phyloP scores from a whole-genome alignment of 2,888 invertebrate species.

The Acleris laterana region DNA sequence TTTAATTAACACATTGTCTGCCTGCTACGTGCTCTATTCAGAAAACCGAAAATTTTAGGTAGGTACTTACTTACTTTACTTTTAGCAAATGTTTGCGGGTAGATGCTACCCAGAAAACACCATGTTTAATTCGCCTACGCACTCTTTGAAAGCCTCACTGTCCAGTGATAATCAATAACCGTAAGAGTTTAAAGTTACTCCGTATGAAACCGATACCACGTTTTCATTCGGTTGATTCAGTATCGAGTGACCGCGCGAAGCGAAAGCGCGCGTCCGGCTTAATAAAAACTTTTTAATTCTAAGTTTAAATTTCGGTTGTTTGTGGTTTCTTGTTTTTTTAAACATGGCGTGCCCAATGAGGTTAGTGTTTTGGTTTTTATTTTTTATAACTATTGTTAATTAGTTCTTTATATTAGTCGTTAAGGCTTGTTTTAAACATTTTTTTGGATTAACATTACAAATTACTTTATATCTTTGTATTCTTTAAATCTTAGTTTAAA shows the following conservation, averaged over 20 bases:
- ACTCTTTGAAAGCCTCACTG: conserved; percentile 11
- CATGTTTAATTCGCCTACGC: too few relatives aligned
- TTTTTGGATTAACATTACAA: too few relatives aligned
- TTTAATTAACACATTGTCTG: too few relatives aligned
- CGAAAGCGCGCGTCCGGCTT: conserved; percentile 50
- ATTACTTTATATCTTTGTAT: too few relatives aligned
- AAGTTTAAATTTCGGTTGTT: conserved; percentile 39
- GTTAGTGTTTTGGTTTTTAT: conserved; percentile 49
- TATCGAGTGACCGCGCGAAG: conserved; percentile 53
- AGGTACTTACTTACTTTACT: too few relatives aligned
- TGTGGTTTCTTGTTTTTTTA: conserved; percentile 34
- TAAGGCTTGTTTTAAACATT: too few relatives aligned
- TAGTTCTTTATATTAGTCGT: too few relatives aligned
- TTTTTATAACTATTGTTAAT: conserved; percentile 7
- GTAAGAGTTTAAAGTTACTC: conserved; percentile 46
- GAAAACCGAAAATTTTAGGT: too few relatives aligned
- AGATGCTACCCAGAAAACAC: too few relatives aligned
- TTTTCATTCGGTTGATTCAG: conserved; percentile 43
- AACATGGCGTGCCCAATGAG: conserved; percentile 79
- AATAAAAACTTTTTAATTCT: conserved; percentile 43
- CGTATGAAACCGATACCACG: conserved; percentile 50
- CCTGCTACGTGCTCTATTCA: too few relatives aligned
- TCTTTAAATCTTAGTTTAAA: too few relatives aligned
- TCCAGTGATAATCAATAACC: conserved; percentile 39
- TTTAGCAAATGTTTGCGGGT: too few relatives aligned